Evolutionary conservation across 2,888 invertebrate species (phyloP).

Genomic region (Eremobia ochroleuca): DNA sequence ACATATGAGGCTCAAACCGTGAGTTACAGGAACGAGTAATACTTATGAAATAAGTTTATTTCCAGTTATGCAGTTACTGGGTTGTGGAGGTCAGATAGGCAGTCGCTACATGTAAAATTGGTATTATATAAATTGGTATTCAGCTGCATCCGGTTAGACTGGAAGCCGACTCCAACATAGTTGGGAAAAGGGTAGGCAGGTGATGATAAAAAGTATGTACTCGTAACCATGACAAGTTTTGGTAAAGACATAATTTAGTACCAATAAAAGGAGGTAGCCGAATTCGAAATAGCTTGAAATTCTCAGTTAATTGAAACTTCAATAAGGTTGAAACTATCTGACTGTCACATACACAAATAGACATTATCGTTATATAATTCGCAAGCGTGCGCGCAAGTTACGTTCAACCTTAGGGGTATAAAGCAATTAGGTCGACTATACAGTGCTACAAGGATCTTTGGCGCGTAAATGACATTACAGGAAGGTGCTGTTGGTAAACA

Average conservation of each 20-base stretch:
- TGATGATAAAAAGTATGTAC: neutral
- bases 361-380: neutral
- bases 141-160: neutral
- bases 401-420: neutral
- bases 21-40: constrained; percentile 35
- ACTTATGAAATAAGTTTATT: neutral
- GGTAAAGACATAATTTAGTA: neutral
- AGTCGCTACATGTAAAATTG: neutral
- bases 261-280: neutral
- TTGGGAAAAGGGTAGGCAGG: neutral
- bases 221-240: neutral
- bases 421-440: neutral
- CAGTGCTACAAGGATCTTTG: neutral
- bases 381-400: no score
- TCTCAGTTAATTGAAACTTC: neutral
- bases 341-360: neutral
- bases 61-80: neutral
- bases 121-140: no score
- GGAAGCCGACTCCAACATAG: neutral
- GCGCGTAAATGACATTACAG: neutral
- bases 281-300: neutral
- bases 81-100: neutral
- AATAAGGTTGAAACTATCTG: neutral
- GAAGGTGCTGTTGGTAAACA: neutral
- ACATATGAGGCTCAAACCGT: constrained; percentile 57